Evolutionary conservation across 2,797 vertebrate species (phyloP).

Genomic region (Anabas testudineus): DNA sequence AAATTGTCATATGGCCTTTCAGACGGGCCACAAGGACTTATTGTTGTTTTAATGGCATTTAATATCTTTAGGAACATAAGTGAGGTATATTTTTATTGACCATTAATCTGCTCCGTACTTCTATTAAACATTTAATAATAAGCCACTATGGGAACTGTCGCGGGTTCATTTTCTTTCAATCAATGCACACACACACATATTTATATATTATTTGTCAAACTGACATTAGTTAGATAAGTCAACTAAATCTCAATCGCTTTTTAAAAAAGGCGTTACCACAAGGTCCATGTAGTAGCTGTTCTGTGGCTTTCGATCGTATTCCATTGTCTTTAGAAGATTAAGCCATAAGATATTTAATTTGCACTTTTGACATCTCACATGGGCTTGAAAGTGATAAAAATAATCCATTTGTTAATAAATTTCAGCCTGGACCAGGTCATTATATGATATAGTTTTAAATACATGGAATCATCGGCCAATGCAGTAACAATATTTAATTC

Average conservation of each 20-base stretch:
- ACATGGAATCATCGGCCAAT: background rate
- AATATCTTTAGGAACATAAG: background rate
- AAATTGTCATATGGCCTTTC: background rate
- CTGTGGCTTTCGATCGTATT: background rate
- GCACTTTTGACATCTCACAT: no score
- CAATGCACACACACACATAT: no score
- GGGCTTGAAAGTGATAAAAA: no score
- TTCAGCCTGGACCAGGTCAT: no score
- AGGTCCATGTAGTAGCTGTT: slow-evolving; percentile 2
- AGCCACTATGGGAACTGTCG: no score
- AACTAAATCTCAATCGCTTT: background rate
- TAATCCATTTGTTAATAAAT: no score
- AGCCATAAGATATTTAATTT: background rate
- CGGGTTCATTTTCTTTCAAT: no score
- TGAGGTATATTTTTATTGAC: background rate
- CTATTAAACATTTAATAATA: background rate
- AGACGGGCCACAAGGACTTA: slow-evolving; percentile 3
- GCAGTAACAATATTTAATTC: background rate
- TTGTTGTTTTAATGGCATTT: background rate
- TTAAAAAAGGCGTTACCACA: background rate
- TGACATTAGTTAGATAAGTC: background rate
- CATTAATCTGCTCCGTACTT: background rate
- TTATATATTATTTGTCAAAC: no score
- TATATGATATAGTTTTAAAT: no score
- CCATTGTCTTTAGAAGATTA: background rate